Evolutionary conservation across 2,113 vertebrate genomes (phyloP).

Genomic region (Euleptes europaea): DNA sequence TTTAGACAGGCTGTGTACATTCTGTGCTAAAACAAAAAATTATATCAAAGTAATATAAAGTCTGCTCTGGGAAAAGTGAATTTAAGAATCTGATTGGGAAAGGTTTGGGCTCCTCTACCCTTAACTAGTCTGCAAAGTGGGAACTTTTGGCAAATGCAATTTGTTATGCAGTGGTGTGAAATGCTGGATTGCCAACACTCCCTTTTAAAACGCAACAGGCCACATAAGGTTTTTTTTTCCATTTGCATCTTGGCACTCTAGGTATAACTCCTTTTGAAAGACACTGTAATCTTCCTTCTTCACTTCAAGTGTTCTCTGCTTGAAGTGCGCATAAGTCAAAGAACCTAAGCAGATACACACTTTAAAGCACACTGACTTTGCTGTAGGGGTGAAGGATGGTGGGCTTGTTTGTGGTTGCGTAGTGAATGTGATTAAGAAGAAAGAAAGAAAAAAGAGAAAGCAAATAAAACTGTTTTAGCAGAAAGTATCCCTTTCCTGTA

Average conservation of each 20-base stretch:
- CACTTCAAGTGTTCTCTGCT: background rate
- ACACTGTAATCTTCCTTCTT: background rate
- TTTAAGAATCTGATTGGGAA: background rate
- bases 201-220: background rate
- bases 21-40: background rate
- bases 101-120: background rate
- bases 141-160: background rate
- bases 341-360: no score
- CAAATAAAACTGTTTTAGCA: background rate
- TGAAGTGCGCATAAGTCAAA: background rate
- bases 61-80: background rate
- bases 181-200: background rate
- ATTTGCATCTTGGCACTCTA: background rate
- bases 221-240: background rate
- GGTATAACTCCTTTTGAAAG: background rate
- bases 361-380: background rate
- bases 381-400: background rate
- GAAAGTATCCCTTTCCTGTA: background rate
- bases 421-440: no score
- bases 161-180: background rate
- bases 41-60: background rate
- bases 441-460: no score
- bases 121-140: no score
- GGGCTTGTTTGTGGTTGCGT: no score
- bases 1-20: conserved; percentile 1